Conservation (phyloP, 2,888 invertebrate species). For the Megamerina dolium region DNA sequence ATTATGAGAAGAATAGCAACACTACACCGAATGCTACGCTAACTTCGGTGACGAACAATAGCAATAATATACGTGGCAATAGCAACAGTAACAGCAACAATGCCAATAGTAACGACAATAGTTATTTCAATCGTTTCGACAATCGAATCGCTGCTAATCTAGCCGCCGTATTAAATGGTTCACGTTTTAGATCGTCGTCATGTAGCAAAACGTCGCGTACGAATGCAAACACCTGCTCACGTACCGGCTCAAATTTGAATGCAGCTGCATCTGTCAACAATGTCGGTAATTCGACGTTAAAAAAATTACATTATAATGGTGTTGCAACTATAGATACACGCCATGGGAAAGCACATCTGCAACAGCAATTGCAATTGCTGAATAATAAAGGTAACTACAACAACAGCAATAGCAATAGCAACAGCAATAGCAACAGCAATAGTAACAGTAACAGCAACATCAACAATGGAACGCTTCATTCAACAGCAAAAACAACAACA, state of each 20-base stretch:
- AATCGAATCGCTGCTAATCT: constrained; percentile 40
- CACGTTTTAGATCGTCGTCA: constrained; percentile 38
- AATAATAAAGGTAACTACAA: no score
- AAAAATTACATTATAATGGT: constrained; percentile 12
- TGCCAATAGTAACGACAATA: constrained; percentile 24
- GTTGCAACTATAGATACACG: constrained; percentile 8
- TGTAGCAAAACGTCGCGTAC: constrained; percentile 25
- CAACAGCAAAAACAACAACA: background rate
- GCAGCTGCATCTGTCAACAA: background rate
- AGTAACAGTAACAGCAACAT: constrained; percentile 18
- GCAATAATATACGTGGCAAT: constrained; percentile 21
- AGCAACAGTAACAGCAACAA: constrained; percentile 29
- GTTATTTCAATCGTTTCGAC: constrained; percentile 43
- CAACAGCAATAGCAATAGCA: constrained; percentile 15
- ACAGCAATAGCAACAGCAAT: constrained; percentile 30
- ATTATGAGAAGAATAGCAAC: constrained; percentile 39
- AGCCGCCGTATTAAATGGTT: constrained; percentile 36
- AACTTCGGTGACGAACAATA: constrained; percentile 8
- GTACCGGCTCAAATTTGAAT: constrained; percentile 7
- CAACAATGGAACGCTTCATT: no score
- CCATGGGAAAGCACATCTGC: no score
- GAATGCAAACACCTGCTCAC: constrained; percentile 11
- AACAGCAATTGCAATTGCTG: constrained; percentile 11
- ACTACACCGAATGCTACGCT: constrained; percentile 17
- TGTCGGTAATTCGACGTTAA: no score